These are phyloP conservation scores for Acronicta leporina DNA, from an alignment of 2,888 invertebrate genomes.

Conservation along the genomic window DNA sequence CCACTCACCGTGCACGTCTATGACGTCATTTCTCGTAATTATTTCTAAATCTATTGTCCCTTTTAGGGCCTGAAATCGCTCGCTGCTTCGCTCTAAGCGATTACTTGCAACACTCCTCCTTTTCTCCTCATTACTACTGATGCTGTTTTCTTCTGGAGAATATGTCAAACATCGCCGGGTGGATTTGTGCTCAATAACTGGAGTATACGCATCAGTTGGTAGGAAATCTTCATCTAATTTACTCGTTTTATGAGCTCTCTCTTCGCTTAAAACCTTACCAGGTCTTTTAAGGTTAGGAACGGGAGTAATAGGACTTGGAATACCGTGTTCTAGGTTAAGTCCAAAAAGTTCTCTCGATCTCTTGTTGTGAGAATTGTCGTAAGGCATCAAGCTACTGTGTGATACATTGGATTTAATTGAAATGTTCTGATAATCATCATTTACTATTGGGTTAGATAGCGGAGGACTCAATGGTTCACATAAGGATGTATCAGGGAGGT, in stretches of 20 bases:
- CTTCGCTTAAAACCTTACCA: constrained; percentile 81
- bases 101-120: constrained; percentile 87
- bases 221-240: constrained; percentile 85
- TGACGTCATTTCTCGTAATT: constrained; percentile 86
- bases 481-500: constrained; percentile 75
- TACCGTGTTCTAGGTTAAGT: constrained; percentile 83
- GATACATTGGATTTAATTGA: constrained; percentile 78
- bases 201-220: constrained; percentile 76
- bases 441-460: constrained; percentile 62
- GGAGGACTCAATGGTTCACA: constrained; percentile 75
- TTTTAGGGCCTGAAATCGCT: constrained; percentile 77
- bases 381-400: constrained; percentile 80
- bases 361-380: constrained; percentile 70
- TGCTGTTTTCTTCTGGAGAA: constrained; percentile 87
- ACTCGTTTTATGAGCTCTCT: constrained; percentile 84
- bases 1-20: constrained; percentile 92
- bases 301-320: constrained; percentile 87
- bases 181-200: constrained; percentile 84
- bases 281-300: constrained; percentile 79
- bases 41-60: constrained; percentile 91
- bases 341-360: constrained; percentile 80
- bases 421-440: constrained; percentile 60
- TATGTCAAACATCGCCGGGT: constrained; percentile 89
- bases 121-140: constrained; percentile 87
- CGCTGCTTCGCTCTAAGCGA: constrained; percentile 76